These are phyloP conservation scores for Neotoxoptera formosana DNA, from an alignment of 1,140 invertebrate genomes.

Conservation along the genomic window DNA sequence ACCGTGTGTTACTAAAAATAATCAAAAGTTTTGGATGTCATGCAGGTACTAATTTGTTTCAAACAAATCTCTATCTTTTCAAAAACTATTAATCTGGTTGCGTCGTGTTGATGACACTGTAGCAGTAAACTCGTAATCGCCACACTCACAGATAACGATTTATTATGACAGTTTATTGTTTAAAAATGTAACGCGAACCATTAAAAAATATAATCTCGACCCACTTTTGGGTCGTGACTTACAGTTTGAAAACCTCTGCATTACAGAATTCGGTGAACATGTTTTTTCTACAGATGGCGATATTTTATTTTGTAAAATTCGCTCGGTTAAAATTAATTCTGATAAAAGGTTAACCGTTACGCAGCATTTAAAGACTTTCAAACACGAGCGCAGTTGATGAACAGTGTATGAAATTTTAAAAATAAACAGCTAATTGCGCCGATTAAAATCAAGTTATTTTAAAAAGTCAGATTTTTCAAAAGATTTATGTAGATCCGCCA, in stretches of 20 bases:
- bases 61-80: slow-evolving; percentile 1
- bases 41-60: slow-evolving; percentile 5
- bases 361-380: background rate
- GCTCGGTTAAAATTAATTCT: background rate
- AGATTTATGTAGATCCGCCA: background rate
- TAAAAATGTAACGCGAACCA: too few relatives aligned
- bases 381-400: background rate
- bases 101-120: background rate
- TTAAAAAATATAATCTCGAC: too few relatives aligned
- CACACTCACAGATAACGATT: too few relatives aligned
- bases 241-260: too few relatives aligned
- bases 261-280: background rate
- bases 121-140: background rate
- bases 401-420: background rate
- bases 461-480: background rate
- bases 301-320: background rate
- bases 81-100: background rate
- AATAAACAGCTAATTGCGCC: background rate
- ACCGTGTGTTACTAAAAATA: background rate
- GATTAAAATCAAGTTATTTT: background rate
- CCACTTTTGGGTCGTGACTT: too few relatives aligned
- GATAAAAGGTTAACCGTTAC: background rate
- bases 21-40: slow-evolving; percentile 20
- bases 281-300: background rate
- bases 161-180: too few relatives aligned